Evolutionary conservation across 2,888 invertebrate species (phyloP).

Genomic region (Synanthedon andrenaeformis): DNA sequence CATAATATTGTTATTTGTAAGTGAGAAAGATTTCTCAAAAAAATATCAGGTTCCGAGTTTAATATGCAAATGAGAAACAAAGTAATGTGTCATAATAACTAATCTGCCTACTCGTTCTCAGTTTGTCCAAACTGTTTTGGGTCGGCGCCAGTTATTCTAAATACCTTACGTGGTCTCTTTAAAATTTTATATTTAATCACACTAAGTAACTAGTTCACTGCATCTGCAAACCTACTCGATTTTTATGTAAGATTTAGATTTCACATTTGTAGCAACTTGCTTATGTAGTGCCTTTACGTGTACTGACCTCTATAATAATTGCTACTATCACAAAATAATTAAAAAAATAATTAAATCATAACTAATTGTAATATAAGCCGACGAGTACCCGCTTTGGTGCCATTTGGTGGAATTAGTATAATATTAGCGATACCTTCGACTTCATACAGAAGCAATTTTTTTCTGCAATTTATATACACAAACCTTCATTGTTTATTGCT

Average conservation of each 20-base stretch:
- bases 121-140: slow-evolving; percentile 48
- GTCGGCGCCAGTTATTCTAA: slow-evolving; percentile 48
- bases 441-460: too few relatives aligned
- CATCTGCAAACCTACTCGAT: not conserved
- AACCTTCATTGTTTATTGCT: too few relatives aligned
- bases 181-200: slow-evolving; percentile 30
- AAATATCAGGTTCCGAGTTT: not conserved
- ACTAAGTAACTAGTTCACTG: slow-evolving; percentile 1
- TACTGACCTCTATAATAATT: too few relatives aligned
- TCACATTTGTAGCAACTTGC: too few relatives aligned
- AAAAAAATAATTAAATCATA: too few relatives aligned
- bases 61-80: slow-evolving; percentile 27
- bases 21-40: not conserved
- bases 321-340: too few relatives aligned
- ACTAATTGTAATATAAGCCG: too few relatives aligned
- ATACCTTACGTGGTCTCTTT: slow-evolving; percentile 51
- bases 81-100: slow-evolving; percentile 53
- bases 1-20: not conserved
- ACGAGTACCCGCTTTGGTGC: too few relatives aligned
- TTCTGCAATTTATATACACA: too few relatives aligned
- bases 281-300: too few relatives aligned
- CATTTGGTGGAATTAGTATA: too few relatives aligned
- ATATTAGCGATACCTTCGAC: too few relatives aligned
- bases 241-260: not conserved
- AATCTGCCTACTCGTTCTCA: slow-evolving; percentile 53